Conservation (phyloP, 1,140 invertebrate species). For the Dysdera silvatica region DNA sequence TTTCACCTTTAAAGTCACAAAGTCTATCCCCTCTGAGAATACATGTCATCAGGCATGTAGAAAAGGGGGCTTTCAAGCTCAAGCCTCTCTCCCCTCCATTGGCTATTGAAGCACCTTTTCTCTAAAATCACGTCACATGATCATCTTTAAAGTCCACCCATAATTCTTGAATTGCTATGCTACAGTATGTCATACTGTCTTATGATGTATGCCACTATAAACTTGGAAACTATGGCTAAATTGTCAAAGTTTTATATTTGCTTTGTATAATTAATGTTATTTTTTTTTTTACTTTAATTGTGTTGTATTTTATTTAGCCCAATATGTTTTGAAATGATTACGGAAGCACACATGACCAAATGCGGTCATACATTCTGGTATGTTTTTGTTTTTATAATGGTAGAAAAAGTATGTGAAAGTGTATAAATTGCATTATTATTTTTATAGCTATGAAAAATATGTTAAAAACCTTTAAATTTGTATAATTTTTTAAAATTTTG, state of each 20-base stretch:
- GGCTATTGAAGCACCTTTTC: no score
- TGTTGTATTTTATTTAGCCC: conserved; percentile 50
- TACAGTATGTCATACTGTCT: neutral
- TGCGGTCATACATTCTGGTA: conserved; percentile 92
- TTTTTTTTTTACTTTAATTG: no score
- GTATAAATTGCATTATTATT: no score
- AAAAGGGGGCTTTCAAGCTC: no score
- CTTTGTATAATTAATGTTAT: neutral
- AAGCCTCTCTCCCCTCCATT: no score
- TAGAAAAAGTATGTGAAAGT: no score
- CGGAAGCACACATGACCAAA: conserved; percentile 81
- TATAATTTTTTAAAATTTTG: neutral
- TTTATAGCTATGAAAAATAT: neutral
- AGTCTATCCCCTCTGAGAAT: no score
- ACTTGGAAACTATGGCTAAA: neutral
- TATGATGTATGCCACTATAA: neutral
- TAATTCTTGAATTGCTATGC: neutral
- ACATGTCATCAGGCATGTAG: no score
- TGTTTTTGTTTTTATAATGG: conserved; percentile 38
- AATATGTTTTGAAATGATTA: conserved; percentile 82
- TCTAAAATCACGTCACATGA: no score
- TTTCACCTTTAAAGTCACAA: no score
- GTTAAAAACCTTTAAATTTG: neutral
- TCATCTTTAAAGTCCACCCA: neutral
- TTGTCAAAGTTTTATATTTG: neutral